Evolutionary conservation across 2,113 vertebrate genomes (phyloP).

Genomic region (Barbus barbus): DNA sequence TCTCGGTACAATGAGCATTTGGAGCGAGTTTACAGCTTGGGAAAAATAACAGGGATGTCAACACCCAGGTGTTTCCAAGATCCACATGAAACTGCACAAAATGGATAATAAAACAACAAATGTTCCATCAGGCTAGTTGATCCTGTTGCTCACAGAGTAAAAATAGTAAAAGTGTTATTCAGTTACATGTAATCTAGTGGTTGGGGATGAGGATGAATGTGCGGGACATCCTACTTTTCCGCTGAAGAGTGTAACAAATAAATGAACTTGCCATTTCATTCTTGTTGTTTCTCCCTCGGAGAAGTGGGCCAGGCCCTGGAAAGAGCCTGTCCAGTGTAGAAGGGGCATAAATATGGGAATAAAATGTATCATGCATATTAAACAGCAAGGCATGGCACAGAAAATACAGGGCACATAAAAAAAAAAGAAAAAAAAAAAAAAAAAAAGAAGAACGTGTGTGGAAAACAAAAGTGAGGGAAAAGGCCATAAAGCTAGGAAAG

Average conservation of each 20-base stretch:
- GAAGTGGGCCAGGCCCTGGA: slow-evolving; percentile 46
- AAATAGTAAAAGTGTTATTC: background rate
- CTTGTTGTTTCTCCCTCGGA: slow-evolving; percentile 45
- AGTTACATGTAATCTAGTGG: background rate
- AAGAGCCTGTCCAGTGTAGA: slow-evolving; percentile 68
- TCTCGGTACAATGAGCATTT: slow-evolving; percentile 65
- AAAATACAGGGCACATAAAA: slow-evolving; percentile 72
- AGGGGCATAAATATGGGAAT: slow-evolving; percentile 73
- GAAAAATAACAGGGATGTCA: slow-evolving; percentile 54
- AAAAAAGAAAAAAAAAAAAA: background rate
- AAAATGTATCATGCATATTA: slow-evolving; percentile 79
- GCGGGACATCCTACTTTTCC: slow-evolving; percentile 58
- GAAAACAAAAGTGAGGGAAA: slow-evolving; percentile 73
- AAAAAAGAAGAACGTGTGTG: slow-evolving; percentile 67
- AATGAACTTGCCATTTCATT: slow-evolving; percentile 68
- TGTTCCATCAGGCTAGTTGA: background rate
- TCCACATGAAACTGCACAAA: slow-evolving; percentile 44
- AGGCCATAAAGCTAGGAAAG: slow-evolving; percentile 69
- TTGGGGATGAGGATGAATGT: slow-evolving; percentile 50
- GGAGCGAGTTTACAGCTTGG: slow-evolving; percentile 57
- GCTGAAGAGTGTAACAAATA: slow-evolving; percentile 62
- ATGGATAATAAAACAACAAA: slow-evolving; percentile 54
- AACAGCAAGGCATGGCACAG: slow-evolving; percentile 71
- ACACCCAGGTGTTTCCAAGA: slow-evolving; percentile 53
- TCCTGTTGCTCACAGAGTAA: background rate